Base-by-base conservation (phyloP, 1,140 invertebrate species). In the Trichomalopsis sarcophagae region DNA sequence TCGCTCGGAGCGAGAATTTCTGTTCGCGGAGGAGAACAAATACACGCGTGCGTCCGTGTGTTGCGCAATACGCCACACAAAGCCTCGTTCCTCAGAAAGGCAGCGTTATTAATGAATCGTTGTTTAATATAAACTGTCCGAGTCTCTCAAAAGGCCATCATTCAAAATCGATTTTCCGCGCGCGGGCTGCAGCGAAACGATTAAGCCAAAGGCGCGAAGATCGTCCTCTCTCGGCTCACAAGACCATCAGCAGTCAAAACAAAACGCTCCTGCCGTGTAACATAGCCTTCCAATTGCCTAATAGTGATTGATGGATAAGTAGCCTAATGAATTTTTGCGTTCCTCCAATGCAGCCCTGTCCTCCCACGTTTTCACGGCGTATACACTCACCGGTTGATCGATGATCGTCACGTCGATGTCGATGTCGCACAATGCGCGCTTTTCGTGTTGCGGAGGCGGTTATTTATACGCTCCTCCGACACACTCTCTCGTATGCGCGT, bases 221-320 rank as follows among this genome's bases (percentile, higher is more conserved):
- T n/a, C 1, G 40, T 62, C n/a, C 73, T 27, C 27, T 27, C 1
- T 87, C 76, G 33, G 33, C 80, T 86, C 84, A 81, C 85, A 79
- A 88, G 86, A 30, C 81, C 5, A 21, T n/a, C 62, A 9, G 33
- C 74, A 86, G 85, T 86, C 75, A 83, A 86, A 86, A 86, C 85
- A 82, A 74, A 78, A 82, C 68, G 79, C n/a, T 69, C 30, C 6
- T 47, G 47, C 33, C 17, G 55, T 66, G 36, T 14, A 50, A 69
- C 33, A 62, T n/a, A 21, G 55, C 17, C 21, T 62, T 68, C 30
- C 76, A 71, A 88, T 86, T 88, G 84, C 88, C 87, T 91, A 93
- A 93, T 92, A 90, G 90, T 93, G 92, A 93, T 93, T 89, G 91
- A 93, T 93, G 92, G 91, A 90, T 91, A 90, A 92, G 89, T 91